phyloP scores from a whole-genome alignment of 2,888 invertebrate genomes.

The Lasioglossum marginatum region DNA sequence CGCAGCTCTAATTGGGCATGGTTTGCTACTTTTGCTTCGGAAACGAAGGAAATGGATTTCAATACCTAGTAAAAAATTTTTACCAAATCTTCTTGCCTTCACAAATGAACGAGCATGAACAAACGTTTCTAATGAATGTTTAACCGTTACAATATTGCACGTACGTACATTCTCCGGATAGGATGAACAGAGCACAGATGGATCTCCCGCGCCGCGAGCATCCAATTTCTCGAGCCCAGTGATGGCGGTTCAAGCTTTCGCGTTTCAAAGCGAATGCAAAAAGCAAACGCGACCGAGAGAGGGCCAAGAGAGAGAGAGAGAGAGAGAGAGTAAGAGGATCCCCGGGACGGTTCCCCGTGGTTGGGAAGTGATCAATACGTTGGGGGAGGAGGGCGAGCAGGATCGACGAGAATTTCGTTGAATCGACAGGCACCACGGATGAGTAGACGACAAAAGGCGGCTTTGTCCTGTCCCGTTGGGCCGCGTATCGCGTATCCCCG shows the following conservation, averaged over 20 bases:
- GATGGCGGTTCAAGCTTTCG: not conserved
- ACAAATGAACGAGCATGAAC: not conserved
- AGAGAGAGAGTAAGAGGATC: not conserved
- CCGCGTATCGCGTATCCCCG: not conserved
- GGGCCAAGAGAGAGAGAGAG: not conserved
- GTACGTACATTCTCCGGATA: not conserved
- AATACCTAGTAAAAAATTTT: no score
- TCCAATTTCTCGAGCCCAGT: not conserved
- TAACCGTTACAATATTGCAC: not conserved
- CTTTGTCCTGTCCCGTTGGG: conserved; percentile 40
- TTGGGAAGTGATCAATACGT: conserved; percentile 31
- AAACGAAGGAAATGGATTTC: no score
- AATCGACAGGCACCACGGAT: conserved; percentile 44
- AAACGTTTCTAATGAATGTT: not conserved
- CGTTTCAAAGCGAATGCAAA: not conserved
- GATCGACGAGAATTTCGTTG: conserved; percentile 52
- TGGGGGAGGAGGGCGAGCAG: not conserved
- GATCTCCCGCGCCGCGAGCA: not conserved
- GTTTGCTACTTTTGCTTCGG: not conserved
- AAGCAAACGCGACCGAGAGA: not conserved
- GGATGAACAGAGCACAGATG: not conserved
- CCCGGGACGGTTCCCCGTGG: not conserved
- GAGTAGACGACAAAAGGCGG: conserved; percentile 44
- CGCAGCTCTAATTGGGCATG: not conserved
- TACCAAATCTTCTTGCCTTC: no score